Base-by-base conservation (phyloP, 1,140 invertebrate genomes). In the Pachypeltis micranthus region DNA sequence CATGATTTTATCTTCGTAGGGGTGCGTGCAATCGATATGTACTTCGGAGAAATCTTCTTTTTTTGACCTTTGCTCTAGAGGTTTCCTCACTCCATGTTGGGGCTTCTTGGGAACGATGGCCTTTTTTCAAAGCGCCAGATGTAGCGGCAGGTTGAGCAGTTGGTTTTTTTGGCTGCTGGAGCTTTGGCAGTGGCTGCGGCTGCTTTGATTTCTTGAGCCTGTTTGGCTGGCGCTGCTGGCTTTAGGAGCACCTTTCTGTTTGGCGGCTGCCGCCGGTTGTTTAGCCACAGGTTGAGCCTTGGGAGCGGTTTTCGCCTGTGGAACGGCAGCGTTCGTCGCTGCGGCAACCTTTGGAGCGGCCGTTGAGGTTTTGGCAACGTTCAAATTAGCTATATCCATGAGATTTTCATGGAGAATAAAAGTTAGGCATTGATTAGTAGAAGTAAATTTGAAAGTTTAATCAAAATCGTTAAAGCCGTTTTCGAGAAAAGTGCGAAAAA, bases 1-100 rank as follows among this genome's bases (percentile, higher is more conserved):
- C 81, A 99, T 87, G 73, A 99, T 98, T 72, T 91, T 95, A 80
- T 99, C 97, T 78, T 99, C 97, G 59, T 96, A 95, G 34, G 97
- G 97, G 77, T 97, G 93, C 65, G 93, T 98, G 81, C 96, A 99
- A 75, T 99, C 96, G 73, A 99, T 88, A n/a, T n/a, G n/a, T 57
- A 83, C 83, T 74, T 95, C 99, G 69, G 89, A 93, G n/a, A 94
- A 75, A 7, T 84, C 82, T 2, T 88, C 85, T 80, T 94, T 93
- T 84, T 97, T 97, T 75, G 93, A 96, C 75, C 93, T 96, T 66
- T 86, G 84, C 54, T 85, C 85, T 23, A 51, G 63, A 26, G 67
- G 65, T 59, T 70, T 70, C n/a, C 66, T 68, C 27, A 66, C 62
- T 12, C 64, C 66, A 31, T 23, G 28, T 21, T 65, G 64, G 7